Percentiles rank a stretch among this genome's conserved stretches.
These are phyloP conservation scores for Oryzias woworae DNA, from an alignment of 2,113 vertebrate species.

Conservation along the genomic window DNA sequence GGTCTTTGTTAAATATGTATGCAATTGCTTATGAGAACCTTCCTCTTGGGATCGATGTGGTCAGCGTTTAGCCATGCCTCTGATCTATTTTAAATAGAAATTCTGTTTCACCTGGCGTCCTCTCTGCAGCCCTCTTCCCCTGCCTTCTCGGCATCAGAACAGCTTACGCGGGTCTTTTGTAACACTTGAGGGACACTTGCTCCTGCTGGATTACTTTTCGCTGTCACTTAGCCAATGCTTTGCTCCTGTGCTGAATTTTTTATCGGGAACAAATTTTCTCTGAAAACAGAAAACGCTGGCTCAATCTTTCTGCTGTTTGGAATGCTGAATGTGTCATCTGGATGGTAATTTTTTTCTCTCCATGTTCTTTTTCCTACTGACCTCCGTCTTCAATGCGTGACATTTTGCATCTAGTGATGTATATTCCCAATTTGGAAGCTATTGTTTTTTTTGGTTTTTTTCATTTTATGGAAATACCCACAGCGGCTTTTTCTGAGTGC, in stretches of 20 bases:
- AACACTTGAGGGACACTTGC: slow-evolving; percentile 58
- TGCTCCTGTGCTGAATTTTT: slow-evolving; percentile 56
- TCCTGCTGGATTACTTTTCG: slow-evolving; percentile 40
- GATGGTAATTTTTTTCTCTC: background rate
- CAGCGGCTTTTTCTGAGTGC: too few relatives aligned
- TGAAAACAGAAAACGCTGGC: slow-evolving; percentile 45
- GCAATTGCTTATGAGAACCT: slow-evolving; percentile 36
- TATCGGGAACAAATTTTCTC: slow-evolving; percentile 54
- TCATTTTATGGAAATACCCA: too few relatives aligned
- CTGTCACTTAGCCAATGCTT: slow-evolving; percentile 64
- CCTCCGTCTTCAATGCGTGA: background rate
- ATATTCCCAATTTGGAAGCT: background rate
- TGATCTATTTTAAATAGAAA: slow-evolving; percentile 52
- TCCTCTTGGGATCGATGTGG: slow-evolving; percentile 36
- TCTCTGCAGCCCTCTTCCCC: slow-evolving; percentile 8
- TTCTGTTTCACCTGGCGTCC: slow-evolving; percentile 62
- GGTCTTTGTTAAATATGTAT: slow-evolving; percentile 43
- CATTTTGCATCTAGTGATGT: background rate
- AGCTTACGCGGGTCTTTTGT: slow-evolving; percentile 63
- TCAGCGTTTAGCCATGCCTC: slow-evolving; percentile 39
- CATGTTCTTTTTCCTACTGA: background rate
- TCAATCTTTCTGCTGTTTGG: slow-evolving; percentile 36
- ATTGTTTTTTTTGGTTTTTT: background rate
- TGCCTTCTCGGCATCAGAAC: slow-evolving; percentile 32
- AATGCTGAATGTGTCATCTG: slow-evolving; percentile 6